These are phyloP conservation scores for Coenonympha arcania DNA, from an alignment of 2,888 invertebrate species.

Conservation along the genomic window DNA sequence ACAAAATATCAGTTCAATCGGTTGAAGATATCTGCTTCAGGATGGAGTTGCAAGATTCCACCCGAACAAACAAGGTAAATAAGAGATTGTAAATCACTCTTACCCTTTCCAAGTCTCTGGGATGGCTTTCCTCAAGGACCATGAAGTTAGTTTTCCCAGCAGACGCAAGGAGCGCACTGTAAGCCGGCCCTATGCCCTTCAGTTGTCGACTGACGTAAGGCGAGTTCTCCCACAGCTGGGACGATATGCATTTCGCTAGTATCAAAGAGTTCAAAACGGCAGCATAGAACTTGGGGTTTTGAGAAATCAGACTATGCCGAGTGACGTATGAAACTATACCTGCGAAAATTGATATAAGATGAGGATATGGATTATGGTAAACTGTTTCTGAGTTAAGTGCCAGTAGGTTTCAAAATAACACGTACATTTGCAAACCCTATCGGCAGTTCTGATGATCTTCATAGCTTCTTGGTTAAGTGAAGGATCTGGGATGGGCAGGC, in stretches of 20 bases:
- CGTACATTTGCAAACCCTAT: slow-evolving; percentile 81
- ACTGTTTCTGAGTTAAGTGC: too few relatives aligned
- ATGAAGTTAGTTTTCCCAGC: slow-evolving; percentile 80
- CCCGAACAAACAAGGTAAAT: background rate
- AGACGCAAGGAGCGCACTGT: slow-evolving; percentile 76
- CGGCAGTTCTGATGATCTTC: slow-evolving; percentile 79
- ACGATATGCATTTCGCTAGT: slow-evolving; percentile 78
- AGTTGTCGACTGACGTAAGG: slow-evolving; percentile 79
- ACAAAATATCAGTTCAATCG: too few relatives aligned
- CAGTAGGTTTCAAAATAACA: too few relatives aligned
- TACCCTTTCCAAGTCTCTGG: slow-evolving; percentile 82
- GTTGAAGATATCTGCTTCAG: too few relatives aligned
- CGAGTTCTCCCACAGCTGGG: slow-evolving; percentile 84
- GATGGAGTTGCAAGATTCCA: too few relatives aligned
- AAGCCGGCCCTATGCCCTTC: slow-evolving; percentile 79
- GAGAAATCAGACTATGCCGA: slow-evolving; percentile 42
- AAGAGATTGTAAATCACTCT: slow-evolving; percentile 17
- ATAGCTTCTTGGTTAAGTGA: slow-evolving; percentile 80
- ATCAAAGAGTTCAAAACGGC: slow-evolving; percentile 75
- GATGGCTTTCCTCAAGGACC: slow-evolving; percentile 77
- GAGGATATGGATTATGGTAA: background rate
- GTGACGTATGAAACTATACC: slow-evolving; percentile 76
- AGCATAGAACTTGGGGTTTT: slow-evolving; percentile 55
- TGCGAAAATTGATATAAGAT: slow-evolving; percentile 32
- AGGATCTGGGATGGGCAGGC: slow-evolving; percentile 78